Evolutionary conservation across 2,888 invertebrate genomes (phyloP).

Genomic region (Parasteatoda lunata): DNA sequence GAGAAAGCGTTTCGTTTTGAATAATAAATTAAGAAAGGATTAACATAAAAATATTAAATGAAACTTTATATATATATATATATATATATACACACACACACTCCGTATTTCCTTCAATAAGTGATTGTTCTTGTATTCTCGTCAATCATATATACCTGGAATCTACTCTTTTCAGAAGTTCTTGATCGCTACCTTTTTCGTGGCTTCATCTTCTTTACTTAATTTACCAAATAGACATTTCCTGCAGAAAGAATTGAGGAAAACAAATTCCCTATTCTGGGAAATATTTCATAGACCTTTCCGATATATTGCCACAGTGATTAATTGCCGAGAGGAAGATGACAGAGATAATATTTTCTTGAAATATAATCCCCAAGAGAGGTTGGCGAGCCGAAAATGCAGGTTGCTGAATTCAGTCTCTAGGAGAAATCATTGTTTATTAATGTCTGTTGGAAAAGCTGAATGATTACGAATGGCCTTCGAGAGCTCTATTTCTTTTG

Average conservation of each 20-base stretch:
- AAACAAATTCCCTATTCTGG: neutral
- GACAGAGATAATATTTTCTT: conserved; percentile 35
- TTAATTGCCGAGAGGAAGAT: conserved; percentile 45
- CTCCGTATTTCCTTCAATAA: too few species aligned
- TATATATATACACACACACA: too few species aligned
- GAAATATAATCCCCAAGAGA: conserved; percentile 46
- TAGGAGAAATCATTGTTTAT: conserved; percentile 40
- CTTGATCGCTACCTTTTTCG: too few species aligned
- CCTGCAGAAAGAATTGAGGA: neutral
- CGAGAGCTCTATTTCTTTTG: conserved; percentile 14
- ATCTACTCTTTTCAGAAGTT: too few species aligned
- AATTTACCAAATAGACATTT: neutral
- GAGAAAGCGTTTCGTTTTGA: too few species aligned
- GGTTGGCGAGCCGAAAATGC: conserved; percentile 13
- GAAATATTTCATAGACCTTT: neutral
- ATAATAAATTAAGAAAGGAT: too few species aligned
- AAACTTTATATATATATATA: too few species aligned
- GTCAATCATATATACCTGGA: too few species aligned
- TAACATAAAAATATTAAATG: too few species aligned
- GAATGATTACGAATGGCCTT: conserved; percentile 40
- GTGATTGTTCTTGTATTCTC: too few species aligned
- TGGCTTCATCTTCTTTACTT: too few species aligned
- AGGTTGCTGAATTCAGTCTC: neutral
- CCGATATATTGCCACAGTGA: neutral
- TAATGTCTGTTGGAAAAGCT: conserved; percentile 30